Evolutionary conservation across 2,113 vertebrate genomes (phyloP), one percentile per base, ranked within the genome.

Genomic region (Trematocara stigmaticum): DNA sequence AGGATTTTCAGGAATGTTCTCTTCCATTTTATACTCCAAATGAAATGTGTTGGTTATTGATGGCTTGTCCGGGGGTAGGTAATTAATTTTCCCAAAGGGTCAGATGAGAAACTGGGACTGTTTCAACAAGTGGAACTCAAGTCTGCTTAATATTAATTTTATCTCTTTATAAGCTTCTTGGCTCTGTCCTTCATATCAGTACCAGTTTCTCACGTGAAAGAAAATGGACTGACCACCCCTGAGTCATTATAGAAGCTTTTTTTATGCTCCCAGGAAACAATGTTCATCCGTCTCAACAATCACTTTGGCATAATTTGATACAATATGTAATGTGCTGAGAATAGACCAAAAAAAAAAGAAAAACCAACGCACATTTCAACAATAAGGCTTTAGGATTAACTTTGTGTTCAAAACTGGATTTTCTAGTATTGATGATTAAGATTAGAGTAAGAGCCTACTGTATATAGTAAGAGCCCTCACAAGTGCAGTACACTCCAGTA

Each of bases 1-100:
- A 16, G 8, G 69, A 74, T 18, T 2, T 29, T 74, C 20, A 6
- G 20, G 5, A 23, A 2, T 74, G 69, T 26, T 74, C 23, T 18
- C 23, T 1, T 47, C 13, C 3, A 5, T 35, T 53, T 53, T 38
- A 40, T 4, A 38, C 0, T 6, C 7, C 31, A 55, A 35, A 29
- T 49, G 23, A 49, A 31, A 49, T 31, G 4, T 31, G 13, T 76
- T 31, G 18, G 69, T 31, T 76, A 49, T 11, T 49, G 69, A 18
- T 11, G 0, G 42, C 45, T 49, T 49, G 69, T 45, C 64, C 0
- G 0, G 12, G 3, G 64, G 20, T 45, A 23, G 64, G 64, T 42
- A 45, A 26, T 45, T 6, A 71, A 45, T 45, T 71, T 71, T 0
- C 64, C 38, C 20, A 45, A 71, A 42, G 20, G 20, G 38, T 42